Conservation (phyloP, 2,888 invertebrate genomes). For the Phania funesta region DNA sequence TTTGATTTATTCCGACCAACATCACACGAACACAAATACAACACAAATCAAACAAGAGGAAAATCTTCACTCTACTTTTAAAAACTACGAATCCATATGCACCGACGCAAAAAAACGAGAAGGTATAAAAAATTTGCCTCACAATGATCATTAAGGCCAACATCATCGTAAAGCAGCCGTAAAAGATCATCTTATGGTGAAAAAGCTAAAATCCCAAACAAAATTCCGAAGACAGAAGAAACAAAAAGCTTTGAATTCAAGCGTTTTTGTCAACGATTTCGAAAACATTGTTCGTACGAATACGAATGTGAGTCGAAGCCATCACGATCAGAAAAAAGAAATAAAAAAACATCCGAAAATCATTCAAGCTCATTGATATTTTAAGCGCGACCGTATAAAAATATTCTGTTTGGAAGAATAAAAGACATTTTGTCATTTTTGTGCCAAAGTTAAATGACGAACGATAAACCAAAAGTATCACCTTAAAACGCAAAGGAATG, state of each 20-base stretch:
- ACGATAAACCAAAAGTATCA: constrained; percentile 67
- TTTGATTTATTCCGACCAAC: constrained; percentile 78
- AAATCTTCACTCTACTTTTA: constrained; percentile 57
- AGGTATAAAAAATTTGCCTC: constrained; percentile 1
- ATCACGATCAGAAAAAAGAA: constrained; percentile 5
- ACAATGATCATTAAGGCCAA: constrained; percentile 52
- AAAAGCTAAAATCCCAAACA: constrained; percentile 64
- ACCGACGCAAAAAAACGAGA: constrained; percentile 11
- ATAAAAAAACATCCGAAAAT: constrained; percentile 58
- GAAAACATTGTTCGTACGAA: constrained; percentile 53
- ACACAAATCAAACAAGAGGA: constrained; percentile 76
- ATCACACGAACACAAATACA: constrained; percentile 64
- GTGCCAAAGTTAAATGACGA: constrained; percentile 47
- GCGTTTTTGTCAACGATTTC: constrained; percentile 57
- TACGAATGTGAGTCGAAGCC: not conserved
- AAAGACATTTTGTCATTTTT: constrained; percentile 68
- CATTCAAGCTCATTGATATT: constrained; percentile 80
- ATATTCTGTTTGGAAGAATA: constrained; percentile 79
- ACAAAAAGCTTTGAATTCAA: constrained; percentile 54
- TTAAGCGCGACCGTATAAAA: constrained; percentile 81
- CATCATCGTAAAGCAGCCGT: constrained; percentile 23
- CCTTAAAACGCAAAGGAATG: constrained; percentile 57
- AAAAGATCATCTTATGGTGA: constrained; percentile 34
- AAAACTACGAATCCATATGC: not conserved
- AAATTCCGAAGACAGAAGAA: constrained; percentile 61